These are phyloP conservation scores for Catocala sponsa DNA, from an alignment of 2,888 invertebrate species.

Conservation along the genomic window DNA sequence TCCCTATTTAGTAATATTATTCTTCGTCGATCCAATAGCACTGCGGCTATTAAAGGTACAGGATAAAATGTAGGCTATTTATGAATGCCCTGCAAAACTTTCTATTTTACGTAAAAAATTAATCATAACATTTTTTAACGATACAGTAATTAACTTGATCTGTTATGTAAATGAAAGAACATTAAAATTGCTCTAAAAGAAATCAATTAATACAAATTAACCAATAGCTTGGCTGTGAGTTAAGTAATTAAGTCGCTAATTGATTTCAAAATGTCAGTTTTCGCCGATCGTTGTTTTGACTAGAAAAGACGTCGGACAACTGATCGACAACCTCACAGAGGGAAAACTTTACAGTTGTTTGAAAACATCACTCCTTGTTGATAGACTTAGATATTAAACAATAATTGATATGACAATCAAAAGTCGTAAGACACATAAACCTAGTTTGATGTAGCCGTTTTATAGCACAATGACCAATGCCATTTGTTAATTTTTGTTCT, in stretches of 20 bases:
- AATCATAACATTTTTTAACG: background rate
- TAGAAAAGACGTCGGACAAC: constrained; percentile 27
- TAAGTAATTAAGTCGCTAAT: constrained; percentile 40
- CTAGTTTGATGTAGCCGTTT: no score
- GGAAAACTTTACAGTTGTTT: constrained; percentile 36
- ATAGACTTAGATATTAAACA: constrained; percentile 22
- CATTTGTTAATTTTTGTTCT: no score
- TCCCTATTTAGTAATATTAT: no score
- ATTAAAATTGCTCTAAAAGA: constrained; percentile 37
- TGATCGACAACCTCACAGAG: constrained; percentile 32
- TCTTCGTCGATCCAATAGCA: no score
- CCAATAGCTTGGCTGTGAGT: constrained; percentile 27
- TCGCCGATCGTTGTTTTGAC: constrained; percentile 25
- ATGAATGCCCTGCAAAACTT: no score
- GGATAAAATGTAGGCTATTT: no score
- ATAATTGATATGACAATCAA: constrained; percentile 9
- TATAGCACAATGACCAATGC: no score
- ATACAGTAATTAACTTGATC: constrained; percentile 20
- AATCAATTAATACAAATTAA: constrained; percentile 42
- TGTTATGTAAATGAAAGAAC: constrained; percentile 32
- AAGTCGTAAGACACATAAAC: background rate
- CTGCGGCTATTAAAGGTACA: no score
- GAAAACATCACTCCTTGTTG: constrained; percentile 35
- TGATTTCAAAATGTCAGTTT: constrained; percentile 33
- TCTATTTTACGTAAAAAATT: no score